Evolutionary conservation across 2,888 invertebrate species (phyloP), one percentile per base, ranked within the genome.

Genomic region (Drosophila diplacantha): DNA sequence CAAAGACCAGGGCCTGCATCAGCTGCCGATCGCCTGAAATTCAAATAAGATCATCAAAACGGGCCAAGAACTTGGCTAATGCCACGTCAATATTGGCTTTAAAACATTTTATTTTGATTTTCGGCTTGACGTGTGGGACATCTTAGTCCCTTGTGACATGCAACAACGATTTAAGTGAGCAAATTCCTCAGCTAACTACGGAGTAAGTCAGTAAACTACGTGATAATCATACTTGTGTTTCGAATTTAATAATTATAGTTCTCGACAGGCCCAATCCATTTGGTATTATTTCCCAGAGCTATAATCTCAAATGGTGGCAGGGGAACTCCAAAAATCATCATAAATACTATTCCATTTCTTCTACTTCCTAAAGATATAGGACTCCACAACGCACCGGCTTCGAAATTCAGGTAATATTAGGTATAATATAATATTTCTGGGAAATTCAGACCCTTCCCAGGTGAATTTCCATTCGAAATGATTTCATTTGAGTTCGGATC

Each of bases 1-100:
- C 97, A 84, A 94, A 96, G 2, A 96, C 94, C 50, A 97, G 89
- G 52, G 95, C 94, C 85, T 94, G 93, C 88, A 97, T 93, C 53
- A 97, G 90, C 75, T 94, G 93, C 72, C 95, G 92, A 85, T 97
- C 96, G 88, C 95, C 95, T 94, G 86, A 90, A 89, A 37, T 9
- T 18, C 24, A 58, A 59, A 38, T 18, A 20, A 12, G 26, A 77
- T 24, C 18, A 26, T 65, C 26, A 50, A 29, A 14, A n/a, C 11
- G 22, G 32, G 18, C 12, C 7, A 11, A 7, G 2, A 12, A 18
- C n/a, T 18, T 31, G 18, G 4, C 31, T 26, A 32, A 12, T 24
- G 35, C 52, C 49, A 32, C 24, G 24, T 51, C 53, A 34, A n/a
- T 20, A 32, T 9, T 38, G 18, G 53, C 53, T 22, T 22, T 51